phyloP scores from a whole-genome alignment of 2,797 vertebrate genomes.

The Zalophus californianus region DNA sequence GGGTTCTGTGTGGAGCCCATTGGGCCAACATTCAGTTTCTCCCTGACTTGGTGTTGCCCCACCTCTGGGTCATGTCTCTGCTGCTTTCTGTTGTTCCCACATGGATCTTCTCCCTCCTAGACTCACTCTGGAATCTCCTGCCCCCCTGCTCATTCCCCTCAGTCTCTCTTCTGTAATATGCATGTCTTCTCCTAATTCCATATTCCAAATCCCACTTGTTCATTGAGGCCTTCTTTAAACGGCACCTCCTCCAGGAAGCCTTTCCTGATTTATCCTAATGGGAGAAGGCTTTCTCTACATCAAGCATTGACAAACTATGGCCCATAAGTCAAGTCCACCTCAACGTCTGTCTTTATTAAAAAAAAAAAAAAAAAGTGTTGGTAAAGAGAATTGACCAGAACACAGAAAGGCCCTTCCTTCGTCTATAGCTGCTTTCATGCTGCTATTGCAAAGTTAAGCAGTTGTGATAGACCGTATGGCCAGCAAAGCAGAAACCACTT shows the following conservation, averaged over 20 bases:
- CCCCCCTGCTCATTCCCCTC: too few species aligned
- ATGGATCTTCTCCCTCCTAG: accelerated
- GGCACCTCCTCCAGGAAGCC: neutral
- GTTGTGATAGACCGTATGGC: neutral
- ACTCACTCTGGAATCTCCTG: too few species aligned
- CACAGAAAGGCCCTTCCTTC: too few species aligned
- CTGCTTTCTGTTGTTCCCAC: accelerated
- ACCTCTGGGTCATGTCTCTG: accelerated
- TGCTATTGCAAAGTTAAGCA: too few species aligned
- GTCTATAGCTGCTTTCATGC: neutral
- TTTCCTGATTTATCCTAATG: neutral
- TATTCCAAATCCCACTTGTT: neutral
- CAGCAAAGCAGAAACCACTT: neutral
- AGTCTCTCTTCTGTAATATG: neutral
- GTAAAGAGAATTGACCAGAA: neutral
- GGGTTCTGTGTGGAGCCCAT: accelerated
- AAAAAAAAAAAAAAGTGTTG: neutral
- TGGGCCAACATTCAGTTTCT: accelerated
- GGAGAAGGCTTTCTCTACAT: neutral
- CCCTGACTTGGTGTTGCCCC: accelerated
- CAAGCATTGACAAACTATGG: neutral
- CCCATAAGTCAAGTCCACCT: accelerated
- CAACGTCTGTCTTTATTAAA: neutral
- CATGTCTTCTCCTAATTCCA: neutral
- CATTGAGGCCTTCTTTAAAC: neutral